phyloP scores from a whole-genome alignment of 1,140 invertebrate species.

The Drosophila lini region DNA sequence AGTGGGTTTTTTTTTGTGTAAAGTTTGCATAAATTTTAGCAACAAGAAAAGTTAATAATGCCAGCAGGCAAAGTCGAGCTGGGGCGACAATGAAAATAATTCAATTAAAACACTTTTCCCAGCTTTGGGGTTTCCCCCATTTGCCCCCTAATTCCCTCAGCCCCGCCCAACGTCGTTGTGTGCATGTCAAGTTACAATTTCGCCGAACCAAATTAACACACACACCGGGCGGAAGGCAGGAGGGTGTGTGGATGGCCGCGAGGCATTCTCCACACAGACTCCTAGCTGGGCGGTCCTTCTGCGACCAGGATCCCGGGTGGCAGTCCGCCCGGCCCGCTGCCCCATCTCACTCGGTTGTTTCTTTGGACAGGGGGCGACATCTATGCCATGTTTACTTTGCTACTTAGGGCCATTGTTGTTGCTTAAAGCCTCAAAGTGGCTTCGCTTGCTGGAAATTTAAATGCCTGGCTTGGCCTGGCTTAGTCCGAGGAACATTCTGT shows the following conservation, averaged over 20 bases:
- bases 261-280: slow-evolving; percentile 66
- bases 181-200: slow-evolving; percentile 82
- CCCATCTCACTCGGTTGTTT: not conserved
- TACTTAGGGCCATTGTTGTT: slow-evolving; percentile 62
- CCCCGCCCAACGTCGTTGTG: slow-evolving; percentile 22
- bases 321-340: not conserved
- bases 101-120: slow-evolving; percentile 84
- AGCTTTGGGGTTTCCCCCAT: slow-evolving; percentile 44
- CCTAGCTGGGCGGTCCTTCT: slow-evolving; percentile 29
- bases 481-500: slow-evolving; percentile 16
- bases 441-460: slow-evolving; percentile 64
- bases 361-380: slow-evolving; percentile 51
- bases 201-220: slow-evolving; percentile 79
- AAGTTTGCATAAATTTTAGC: slow-evolving; percentile 80
- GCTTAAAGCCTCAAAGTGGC: slow-evolving; percentile 79
- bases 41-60: slow-evolving; percentile 80
- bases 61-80: slow-evolving; percentile 60
- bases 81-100: slow-evolving; percentile 82
- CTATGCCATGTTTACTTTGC: slow-evolving; percentile 78
- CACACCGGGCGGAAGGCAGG: slow-evolving; percentile 33
- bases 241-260: slow-evolving; percentile 51
- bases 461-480: slow-evolving; percentile 54
- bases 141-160: slow-evolving; percentile 9
- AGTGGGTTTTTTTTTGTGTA: slow-evolving; percentile 54
- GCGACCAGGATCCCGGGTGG: slow-evolving; percentile 56